phyloP scores from a whole-genome alignment of 2,888 invertebrate genomes.

The Drosophila bunnanda region DNA sequence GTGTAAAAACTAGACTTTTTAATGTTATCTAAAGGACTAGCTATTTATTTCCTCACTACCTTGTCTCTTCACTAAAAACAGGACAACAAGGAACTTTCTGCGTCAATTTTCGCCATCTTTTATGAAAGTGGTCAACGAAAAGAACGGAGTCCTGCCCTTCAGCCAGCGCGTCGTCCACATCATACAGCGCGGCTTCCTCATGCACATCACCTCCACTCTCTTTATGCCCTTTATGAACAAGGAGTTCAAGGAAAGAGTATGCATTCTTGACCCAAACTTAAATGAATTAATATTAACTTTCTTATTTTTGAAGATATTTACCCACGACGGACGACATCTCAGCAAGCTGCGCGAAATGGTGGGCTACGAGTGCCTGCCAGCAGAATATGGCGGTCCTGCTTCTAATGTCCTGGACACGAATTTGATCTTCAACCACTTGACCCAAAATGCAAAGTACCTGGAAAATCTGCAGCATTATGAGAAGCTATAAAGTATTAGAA shows the following conservation, averaged over 20 bases:
- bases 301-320: slow-evolving; percentile 66
- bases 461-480: slow-evolving; percentile 76
- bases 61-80: slow-evolving; percentile 29
- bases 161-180: slow-evolving; percentile 80
- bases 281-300: neutral
- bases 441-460: slow-evolving; percentile 73
- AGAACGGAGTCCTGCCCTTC: slow-evolving; percentile 79
- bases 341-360: slow-evolving; percentile 80
- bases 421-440: slow-evolving; percentile 76
- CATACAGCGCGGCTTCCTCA: slow-evolving; percentile 80
- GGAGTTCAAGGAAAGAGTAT: slow-evolving; percentile 79
- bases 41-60: neutral
- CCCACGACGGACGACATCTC: slow-evolving; percentile 81
- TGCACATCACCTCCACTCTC: slow-evolving; percentile 78
- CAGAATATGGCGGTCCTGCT: slow-evolving; percentile 81
- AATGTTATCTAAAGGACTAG: too few relatives aligned
- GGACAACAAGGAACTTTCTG: slow-evolving; percentile 78
- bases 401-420: slow-evolving; percentile 77
- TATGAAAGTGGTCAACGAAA: slow-evolving; percentile 79
- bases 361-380: slow-evolving; percentile 80
- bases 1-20: neutral
- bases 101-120: slow-evolving; percentile 75
- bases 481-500: slow-evolving; percentile 46
- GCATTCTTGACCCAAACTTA: neutral
- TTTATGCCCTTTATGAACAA: slow-evolving; percentile 82